Percentiles rank a stretch among this genome's conserved stretches.
phyloP scores from a whole-genome alignment of 2,113 vertebrate genomes.

The Empidonax traillii region DNA sequence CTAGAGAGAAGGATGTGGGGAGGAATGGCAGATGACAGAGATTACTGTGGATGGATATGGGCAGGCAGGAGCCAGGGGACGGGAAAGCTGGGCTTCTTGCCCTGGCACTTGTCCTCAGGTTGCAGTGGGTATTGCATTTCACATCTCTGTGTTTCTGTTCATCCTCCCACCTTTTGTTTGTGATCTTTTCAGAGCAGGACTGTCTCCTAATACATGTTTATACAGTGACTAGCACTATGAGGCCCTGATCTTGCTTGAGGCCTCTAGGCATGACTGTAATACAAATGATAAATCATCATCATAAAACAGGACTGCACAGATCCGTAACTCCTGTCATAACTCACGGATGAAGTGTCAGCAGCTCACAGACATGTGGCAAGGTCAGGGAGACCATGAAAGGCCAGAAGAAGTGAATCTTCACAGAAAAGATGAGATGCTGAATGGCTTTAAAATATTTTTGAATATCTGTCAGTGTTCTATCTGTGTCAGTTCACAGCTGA shows the following conservation, averaged over 20 bases:
- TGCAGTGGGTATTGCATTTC: neutral
- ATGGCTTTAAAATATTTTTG: conserved; percentile 10
- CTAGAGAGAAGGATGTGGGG: neutral
- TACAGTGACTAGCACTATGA: neutral
- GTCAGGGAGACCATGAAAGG: neutral
- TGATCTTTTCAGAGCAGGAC: neutral
- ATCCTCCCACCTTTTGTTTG: neutral
- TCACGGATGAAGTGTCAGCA: neutral
- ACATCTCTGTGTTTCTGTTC: neutral
- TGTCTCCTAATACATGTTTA: neutral
- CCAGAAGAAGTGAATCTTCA: neutral
- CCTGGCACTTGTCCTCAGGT: neutral
- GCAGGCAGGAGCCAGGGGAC: neutral
- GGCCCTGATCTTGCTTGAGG: conserved; percentile 31
- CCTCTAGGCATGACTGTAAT: conserved; percentile 22
- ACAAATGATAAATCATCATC: conserved; percentile 48
- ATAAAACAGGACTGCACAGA: conserved; percentile 37
- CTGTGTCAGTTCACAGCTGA: neutral
- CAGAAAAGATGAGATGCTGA: neutral
- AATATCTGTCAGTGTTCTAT: neutral
- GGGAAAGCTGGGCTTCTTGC: rapidly evolving
- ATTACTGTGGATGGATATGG: rapidly evolving
- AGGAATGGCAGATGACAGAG: neutral
- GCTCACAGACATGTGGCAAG: neutral
- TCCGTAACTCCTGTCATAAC: neutral